Percentiles rank a stretch among this genome's conserved stretches.
Conservation (phyloP, 2,797 vertebrate genomes). For the Bryconaethiops microstoma region DNA sequence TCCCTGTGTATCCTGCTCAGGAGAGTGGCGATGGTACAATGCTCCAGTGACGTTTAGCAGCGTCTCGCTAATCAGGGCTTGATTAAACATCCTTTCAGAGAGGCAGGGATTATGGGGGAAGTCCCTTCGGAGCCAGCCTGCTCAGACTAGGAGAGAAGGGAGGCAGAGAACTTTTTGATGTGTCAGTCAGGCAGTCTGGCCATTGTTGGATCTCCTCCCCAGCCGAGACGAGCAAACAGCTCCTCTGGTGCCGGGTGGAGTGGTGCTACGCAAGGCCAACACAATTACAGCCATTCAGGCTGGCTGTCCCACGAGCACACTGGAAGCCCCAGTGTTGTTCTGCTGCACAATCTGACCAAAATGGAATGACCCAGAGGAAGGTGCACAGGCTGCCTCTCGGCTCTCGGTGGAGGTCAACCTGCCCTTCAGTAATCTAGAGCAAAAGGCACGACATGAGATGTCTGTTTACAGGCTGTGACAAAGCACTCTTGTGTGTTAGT, state of each 20-base stretch:
- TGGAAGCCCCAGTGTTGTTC: constrained; percentile 49
- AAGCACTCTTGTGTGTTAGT: background rate
- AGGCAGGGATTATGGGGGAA: constrained; percentile 63
- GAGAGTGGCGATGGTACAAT: constrained; percentile 57
- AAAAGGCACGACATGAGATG: constrained; percentile 17
- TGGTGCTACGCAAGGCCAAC: constrained; percentile 49
- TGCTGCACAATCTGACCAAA: constrained; percentile 51
- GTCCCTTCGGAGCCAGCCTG: constrained; percentile 64
- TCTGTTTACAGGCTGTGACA: constrained; percentile 2
- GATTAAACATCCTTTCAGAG: constrained; percentile 66
- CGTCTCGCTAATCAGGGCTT: constrained; percentile 64
- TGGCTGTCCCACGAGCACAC: constrained; percentile 42
- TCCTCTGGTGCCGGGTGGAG: constrained; percentile 47
- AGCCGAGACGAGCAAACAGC: constrained; percentile 54
- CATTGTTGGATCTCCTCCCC: constrained; percentile 42
- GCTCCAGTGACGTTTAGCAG: constrained; percentile 55
- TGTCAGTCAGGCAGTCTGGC: constrained; percentile 35
- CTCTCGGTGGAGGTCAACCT: constrained; percentile 37
- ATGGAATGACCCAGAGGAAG: constrained; percentile 33
- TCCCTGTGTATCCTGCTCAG: constrained; percentile 34
- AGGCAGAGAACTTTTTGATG: constrained; percentile 45
- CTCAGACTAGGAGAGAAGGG: constrained; percentile 57
- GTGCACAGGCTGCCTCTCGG: background rate
- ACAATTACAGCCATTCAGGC: constrained; percentile 45
- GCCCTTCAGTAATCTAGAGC: constrained; percentile 53